phyloP scores from a whole-genome alignment of 2,888 invertebrate species.

The Imbricaverruca yamaguchii region DNA sequence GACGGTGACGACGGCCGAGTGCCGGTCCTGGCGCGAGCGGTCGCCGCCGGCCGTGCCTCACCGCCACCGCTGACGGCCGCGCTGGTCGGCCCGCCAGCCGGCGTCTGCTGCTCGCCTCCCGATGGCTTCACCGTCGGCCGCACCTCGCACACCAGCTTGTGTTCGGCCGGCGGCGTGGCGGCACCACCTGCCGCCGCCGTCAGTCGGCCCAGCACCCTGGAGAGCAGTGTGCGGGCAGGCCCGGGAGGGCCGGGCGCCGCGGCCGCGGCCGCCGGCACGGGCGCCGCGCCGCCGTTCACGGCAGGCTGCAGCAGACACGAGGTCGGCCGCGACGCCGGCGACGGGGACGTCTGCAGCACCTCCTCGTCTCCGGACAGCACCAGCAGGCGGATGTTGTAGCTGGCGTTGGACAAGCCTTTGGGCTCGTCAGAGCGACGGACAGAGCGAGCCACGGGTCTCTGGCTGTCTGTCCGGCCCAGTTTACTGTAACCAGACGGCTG shows the following conservation, averaged over 20 bases:
- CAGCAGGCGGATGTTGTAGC: neutral
- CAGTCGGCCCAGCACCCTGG: neutral
- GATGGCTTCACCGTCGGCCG: neutral
- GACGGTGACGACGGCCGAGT: too few species aligned
- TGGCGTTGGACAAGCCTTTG: neutral
- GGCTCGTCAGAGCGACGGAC: neutral
- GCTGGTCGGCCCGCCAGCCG: neutral
- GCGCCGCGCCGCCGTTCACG: too few species aligned
- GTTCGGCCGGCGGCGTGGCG: neutral
- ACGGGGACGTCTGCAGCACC: neutral
- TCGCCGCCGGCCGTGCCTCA: neutral
- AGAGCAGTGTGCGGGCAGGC: neutral
- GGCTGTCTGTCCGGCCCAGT: neutral
- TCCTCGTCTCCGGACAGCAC: neutral
- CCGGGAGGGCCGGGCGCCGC: neutral
- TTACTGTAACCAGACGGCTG: neutral
- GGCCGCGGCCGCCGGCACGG: neutral
- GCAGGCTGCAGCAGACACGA: neutral
- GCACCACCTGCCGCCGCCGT: neutral
- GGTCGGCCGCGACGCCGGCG: neutral
- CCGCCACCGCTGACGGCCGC: too few species aligned
- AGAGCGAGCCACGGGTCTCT: neutral
- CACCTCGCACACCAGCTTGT: neutral
- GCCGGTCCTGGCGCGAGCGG: neutral
- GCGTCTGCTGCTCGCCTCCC: neutral